Evolutionary conservation across 2,888 invertebrate genomes (phyloP).

Genomic region (Parascotia fuliginaria): DNA sequence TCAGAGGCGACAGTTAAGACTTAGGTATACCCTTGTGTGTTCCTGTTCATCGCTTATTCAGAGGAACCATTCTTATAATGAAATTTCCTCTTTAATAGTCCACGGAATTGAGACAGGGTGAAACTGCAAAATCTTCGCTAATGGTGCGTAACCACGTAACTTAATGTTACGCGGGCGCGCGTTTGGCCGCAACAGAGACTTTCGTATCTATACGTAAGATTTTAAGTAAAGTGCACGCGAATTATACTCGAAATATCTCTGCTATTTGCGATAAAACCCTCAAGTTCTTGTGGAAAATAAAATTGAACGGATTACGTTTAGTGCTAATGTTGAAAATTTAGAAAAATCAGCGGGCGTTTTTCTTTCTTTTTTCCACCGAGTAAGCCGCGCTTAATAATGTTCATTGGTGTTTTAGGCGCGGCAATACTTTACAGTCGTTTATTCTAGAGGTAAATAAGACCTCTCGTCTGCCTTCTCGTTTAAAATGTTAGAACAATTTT

Average conservation of each 20-base stretch:
- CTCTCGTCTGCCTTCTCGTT: conserved; percentile 29
- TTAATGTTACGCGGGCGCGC: conserved; percentile 55
- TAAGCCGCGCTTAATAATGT: conserved; percentile 37
- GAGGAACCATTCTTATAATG: conserved; percentile 73
- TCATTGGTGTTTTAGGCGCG: conserved; percentile 40
- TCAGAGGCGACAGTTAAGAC: conserved; percentile 57
- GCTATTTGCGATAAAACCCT: conserved; percentile 37
- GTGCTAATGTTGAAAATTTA: conserved; percentile 37
- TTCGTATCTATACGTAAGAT: conserved; percentile 43
- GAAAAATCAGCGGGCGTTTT: conserved; percentile 39
- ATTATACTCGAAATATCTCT: conserved; percentile 32
- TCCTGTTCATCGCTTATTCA: conserved; percentile 68
- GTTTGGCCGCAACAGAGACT: conserved; percentile 43
- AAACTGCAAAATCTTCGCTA: conserved; percentile 73
- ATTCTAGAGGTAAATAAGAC: conserved; percentile 44
- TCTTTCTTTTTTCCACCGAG: conserved; percentile 27
- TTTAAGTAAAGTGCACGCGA: conserved; percentile 46
- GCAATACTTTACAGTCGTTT: conserved; percentile 49
- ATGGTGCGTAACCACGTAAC: conserved; percentile 73
- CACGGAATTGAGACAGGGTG: conserved; percentile 70
- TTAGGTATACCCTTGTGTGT: conserved; percentile 50
- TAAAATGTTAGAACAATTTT: conserved; percentile 22
- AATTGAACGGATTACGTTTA: conserved; percentile 49
- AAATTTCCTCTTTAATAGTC: conserved; percentile 75
- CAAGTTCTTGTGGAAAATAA: conserved; percentile 42